Base-by-base conservation (phyloP, 2,113 vertebrate species). In the Holacanthus passer region DNA sequence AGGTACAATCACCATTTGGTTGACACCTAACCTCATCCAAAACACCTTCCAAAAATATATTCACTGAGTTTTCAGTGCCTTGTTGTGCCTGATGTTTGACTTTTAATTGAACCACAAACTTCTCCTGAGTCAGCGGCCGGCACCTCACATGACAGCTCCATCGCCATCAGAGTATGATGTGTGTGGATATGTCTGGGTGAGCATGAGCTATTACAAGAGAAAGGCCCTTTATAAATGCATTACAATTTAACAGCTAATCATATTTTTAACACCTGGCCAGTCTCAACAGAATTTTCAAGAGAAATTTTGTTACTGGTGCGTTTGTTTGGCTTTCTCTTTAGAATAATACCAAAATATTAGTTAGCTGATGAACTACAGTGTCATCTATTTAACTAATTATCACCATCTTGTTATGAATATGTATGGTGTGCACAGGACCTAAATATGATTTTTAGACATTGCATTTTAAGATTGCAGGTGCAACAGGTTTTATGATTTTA, bases 1-100 rank as follows among this genome's bases (percentile, higher is more conserved):
- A 83, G 43, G 60, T 32, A 63, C 20, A 70, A 37, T 79, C 43
- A 29, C 29, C 32, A 13, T 72, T 71, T 73, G n/a, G 32, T 63
- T 70, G 47, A 70, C 35, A 43, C 50, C 24, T 59, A 35, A 75
- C 37, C 39, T 14, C 1, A 10, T 35, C 29, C 5, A 10, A 19
- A 31, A 53, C 35, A 50, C 80, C 32, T 74, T 7, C 53, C 10
- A 37, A 22, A 17, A 27, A 43, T 20, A 4, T 9, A 8, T 24
- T 65, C n/a, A n/a, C n/a, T n/a, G n/a, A n/a, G n/a, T n/a, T n/a
- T n/a, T n/a, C 43, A 32, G 19, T 29, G 13, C 20, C 4, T 39
- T 1, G 1, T 41, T 64, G 56, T 39, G 17, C 13, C 35, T 20
- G 9, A 11, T 59, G 7, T 73, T 56, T 56, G 12, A 78, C 19